Evolutionary conservation across 2,797 vertebrate species (phyloP), one percentile per base, ranked within the genome.

Genomic region (Acestrorhynchus altus): DNA sequence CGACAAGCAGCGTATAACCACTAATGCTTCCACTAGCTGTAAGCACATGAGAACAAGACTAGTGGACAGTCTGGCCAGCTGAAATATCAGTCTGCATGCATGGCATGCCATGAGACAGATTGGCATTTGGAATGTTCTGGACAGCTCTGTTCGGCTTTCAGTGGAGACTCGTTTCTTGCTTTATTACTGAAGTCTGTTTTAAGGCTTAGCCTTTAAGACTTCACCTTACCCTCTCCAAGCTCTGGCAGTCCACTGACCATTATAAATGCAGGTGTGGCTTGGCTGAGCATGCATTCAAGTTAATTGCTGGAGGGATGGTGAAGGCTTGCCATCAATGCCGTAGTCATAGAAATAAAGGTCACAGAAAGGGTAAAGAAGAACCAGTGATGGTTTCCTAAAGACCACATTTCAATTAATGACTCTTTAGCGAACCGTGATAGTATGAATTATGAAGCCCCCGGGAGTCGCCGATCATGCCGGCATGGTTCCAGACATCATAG

Each of bases 221-320:
- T 28, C 47, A 64, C 49, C 24, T 44, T 35, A 35, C 12, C 46
- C 46, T 70, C 16, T 44, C 70, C 76, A 31, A 71, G 51, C 35
- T 57, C 44, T 26, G 26, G 52, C 56, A 40, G 42, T 35, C n/a
- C 52, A 49, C 74, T 59, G 64, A 76, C 64, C 64, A 40, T 47
- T 76, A 59, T 4, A 8, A 60, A n/a, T 60, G 15, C 31, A 42
- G 31, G 11, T 47, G n/a, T 22, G 44, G 35, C 4, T 31, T 35
- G 15, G 39, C 31, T 31, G 57, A 60, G 57, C 4, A 35, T 13
- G 16, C 16, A 1, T n/a, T 1, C 11, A 35, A 8, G 12, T 11
- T 46, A 11, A 39, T 39, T 39, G 4, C 39, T 39, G 8, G 4
- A 39, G 39, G 39, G 8, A 39, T 39, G 39, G 39, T 39, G 8